phyloP scores from a whole-genome alignment of 64 coral and sea anemone species.

The Pocillopora verrucosa region DNA sequence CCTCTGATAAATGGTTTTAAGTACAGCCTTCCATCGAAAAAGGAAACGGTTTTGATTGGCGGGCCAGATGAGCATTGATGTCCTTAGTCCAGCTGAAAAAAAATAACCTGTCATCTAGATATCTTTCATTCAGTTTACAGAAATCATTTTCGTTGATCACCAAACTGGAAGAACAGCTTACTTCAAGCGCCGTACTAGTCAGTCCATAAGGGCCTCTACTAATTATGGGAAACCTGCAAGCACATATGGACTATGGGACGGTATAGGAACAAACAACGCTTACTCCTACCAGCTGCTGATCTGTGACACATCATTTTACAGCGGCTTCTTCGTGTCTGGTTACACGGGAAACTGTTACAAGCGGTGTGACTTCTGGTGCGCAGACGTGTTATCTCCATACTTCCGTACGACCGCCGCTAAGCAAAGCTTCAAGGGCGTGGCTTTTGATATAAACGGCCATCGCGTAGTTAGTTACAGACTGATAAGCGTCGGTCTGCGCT shows the following conservation, averaged over 20 bases:
- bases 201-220: neutral
- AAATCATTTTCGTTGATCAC: conserved; percentile 41
- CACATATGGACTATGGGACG: conserved; percentile 25
- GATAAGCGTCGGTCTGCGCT: conserved; percentile 51
- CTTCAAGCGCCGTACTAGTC: neutral
- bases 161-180: neutral
- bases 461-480: neutral
- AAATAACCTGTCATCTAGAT: neutral
- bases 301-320: neutral
- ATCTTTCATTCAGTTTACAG: conserved; percentile 16
- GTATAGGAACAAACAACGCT: neutral
- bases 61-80: no score
- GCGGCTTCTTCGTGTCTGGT: conserved; percentile 16
- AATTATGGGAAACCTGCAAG: neutral
- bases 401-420: conserved; percentile 24
- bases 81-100: no score
- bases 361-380: neutral
- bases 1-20: no score
- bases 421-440: neutral
- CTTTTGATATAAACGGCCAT: conserved; percentile 47
- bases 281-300: conserved; percentile 38
- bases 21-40: no score
- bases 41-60: no score
- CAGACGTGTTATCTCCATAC: neutral
- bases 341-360: conserved; percentile 27